These are phyloP conservation scores for Pteronura brasiliensis DNA, from an alignment of 2,113 vertebrate genomes.

Conservation along the genomic window DNA sequence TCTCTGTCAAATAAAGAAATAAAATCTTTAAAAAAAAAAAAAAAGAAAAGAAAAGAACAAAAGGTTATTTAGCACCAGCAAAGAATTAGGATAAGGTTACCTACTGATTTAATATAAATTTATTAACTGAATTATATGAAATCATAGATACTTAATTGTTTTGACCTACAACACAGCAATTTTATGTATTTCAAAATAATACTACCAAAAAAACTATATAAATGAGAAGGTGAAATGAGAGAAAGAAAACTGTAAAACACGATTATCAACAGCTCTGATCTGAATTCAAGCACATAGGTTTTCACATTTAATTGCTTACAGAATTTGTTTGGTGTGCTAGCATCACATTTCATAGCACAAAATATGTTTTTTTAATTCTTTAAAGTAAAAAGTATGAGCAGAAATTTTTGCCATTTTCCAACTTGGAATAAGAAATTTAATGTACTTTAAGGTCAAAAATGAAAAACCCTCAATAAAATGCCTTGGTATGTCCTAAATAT, in stretches of 20 bases:
- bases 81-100: neutral
- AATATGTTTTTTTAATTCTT: neutral
- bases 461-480: constrained; percentile 29
- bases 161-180: neutral
- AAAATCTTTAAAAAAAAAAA: neutral
- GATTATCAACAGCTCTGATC: neutral
- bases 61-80: neutral
- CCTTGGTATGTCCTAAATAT: neutral
- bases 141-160: neutral
- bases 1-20: too few species aligned
- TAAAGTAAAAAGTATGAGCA: neutral
- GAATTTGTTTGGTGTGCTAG: neutral
- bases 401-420: neutral
- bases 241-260: neutral
- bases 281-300: neutral
- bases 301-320: constrained; percentile 16
- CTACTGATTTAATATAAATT: neutral
- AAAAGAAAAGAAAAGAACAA: neutral
- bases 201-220: neutral
- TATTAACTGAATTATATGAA: neutral
- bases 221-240: neutral
- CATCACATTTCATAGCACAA: neutral
- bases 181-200: neutral
- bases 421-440: neutral
- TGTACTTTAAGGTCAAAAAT: neutral